These are phyloP conservation scores for Metalampra italica DNA, from an alignment of 2,888 invertebrate genomes.

Conservation along the genomic window DNA sequence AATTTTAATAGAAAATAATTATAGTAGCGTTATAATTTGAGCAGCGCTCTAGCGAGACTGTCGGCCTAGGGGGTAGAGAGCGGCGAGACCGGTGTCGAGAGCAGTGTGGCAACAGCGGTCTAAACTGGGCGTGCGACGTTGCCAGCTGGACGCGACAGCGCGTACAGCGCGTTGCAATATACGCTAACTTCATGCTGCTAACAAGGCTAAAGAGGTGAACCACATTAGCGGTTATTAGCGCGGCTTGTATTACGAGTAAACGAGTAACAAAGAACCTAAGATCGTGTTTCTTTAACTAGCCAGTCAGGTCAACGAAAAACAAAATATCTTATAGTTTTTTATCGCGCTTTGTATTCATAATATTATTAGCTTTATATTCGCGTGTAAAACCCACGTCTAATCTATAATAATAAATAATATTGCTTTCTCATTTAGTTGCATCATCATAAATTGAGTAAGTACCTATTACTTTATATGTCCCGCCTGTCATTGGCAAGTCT, in stretches of 20 bases:
- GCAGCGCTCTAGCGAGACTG: constrained; percentile 72
- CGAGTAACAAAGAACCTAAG: constrained; percentile 39
- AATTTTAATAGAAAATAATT: constrained; percentile 3
- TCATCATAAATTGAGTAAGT: too few relatives aligned
- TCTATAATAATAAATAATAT: too few relatives aligned
- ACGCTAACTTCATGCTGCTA: constrained; percentile 42
- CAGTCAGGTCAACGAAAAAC: background rate
- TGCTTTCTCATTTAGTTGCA: too few relatives aligned
- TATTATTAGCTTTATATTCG: too few relatives aligned
- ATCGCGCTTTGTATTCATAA: too few relatives aligned
- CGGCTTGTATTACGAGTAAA: constrained; percentile 17
- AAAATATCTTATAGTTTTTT: too few relatives aligned
- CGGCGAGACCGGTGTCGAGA: constrained; percentile 56
- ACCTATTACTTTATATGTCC: too few relatives aligned
- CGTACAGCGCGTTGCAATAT: constrained; percentile 28
- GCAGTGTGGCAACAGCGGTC: constrained; percentile 53
- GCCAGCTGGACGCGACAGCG: constrained; percentile 28
- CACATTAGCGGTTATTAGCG: constrained; percentile 52
- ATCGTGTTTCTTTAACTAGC: background rate
- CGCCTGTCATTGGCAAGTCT: too few relatives aligned
- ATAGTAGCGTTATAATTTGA: constrained; percentile 40
- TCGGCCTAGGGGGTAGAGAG: constrained; percentile 43
- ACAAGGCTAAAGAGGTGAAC: constrained; percentile 38
- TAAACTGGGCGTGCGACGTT: constrained; percentile 29
- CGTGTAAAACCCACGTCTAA: too few relatives aligned